A percentile compares a stretch with the other conserved stretches of the same genome.
Evolutionary conservation across 2,113 vertebrate species (phyloP).

Genomic region (Takifugu flavidus): DNA sequence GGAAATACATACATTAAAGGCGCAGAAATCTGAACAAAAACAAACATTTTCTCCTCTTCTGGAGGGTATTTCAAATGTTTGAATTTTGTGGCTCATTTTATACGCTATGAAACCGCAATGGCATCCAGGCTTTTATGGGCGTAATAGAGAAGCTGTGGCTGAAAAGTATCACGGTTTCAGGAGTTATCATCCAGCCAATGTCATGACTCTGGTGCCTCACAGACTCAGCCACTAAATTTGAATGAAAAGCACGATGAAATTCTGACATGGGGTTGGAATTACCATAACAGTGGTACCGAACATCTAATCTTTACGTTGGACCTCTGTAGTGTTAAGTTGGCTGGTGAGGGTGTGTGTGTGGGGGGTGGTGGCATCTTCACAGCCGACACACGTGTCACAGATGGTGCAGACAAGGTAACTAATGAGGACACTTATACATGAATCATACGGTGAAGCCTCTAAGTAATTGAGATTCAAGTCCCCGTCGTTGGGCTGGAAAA

Average conservation of each 20-base stretch:
- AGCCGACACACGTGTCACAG: slow-evolving; percentile 2
- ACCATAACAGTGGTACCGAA: slow-evolving; percentile 12
- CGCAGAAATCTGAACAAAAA: too few species aligned
- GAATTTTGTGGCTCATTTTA: too few species aligned
- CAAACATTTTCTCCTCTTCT: too few species aligned
- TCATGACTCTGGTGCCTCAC: slow-evolving; percentile 5
- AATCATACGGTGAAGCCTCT: slow-evolving; percentile 28
- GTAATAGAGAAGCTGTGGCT: too few species aligned
- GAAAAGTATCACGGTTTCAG: too few species aligned
- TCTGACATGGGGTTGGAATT: slow-evolving; percentile 3
- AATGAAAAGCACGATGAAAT: slow-evolving; percentile 14
- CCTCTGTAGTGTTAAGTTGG: slow-evolving; percentile 6
- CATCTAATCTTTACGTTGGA: slow-evolving; percentile 3
- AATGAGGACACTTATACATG: slow-evolving; percentile 47
- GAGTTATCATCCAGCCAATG: slow-evolving; percentile 4
- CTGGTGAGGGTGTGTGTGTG: neutral
- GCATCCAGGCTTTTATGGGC: too few species aligned
- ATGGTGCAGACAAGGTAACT: slow-evolving; percentile 5
- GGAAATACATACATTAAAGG: too few species aligned
- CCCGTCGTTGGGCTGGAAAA: slow-evolving; percentile 24
- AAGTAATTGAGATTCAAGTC: slow-evolving; percentile 47
- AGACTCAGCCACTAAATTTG: slow-evolving; percentile 1
- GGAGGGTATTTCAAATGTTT: too few species aligned
- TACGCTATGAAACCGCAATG: too few species aligned
- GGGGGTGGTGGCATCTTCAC: neutral